A percentile compares a stretch with the other conserved stretches of the same genome.
Conservation (phyloP, 1,140 invertebrate species). For the Aporrectodea caliginosa region DNA sequence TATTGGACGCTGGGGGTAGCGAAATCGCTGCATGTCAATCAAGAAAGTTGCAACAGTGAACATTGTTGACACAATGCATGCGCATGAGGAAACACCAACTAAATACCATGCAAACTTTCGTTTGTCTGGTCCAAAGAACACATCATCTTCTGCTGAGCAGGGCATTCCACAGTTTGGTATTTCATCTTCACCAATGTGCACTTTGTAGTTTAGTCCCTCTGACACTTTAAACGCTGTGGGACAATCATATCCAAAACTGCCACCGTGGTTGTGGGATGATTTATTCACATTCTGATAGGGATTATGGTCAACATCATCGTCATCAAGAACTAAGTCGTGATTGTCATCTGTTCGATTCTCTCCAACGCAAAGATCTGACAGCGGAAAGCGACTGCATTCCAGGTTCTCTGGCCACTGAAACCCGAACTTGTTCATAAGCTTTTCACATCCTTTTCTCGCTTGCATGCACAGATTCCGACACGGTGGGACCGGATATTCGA, state of each 20-base stretch:
- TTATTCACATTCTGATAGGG: background rate
- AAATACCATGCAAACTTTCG: slow-evolving; percentile 78
- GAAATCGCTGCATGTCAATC: slow-evolving; percentile 74
- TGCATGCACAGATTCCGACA: slow-evolving; percentile 67
- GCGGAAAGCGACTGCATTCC: slow-evolving; percentile 85
- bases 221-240: background rate
- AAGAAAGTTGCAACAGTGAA: slow-evolving; percentile 58
- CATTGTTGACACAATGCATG: slow-evolving; percentile 82
- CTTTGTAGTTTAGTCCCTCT: slow-evolving; percentile 63
- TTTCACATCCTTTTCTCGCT: slow-evolving; percentile 71
- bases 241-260: slow-evolving; percentile 2
- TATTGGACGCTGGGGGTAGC: slow-evolving; percentile 95
- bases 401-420: slow-evolving; percentile 90
- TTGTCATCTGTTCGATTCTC: slow-evolving; percentile 3
- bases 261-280: background rate
- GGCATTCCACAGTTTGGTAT: slow-evolving; percentile 80
- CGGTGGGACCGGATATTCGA: slow-evolving; percentile 83
- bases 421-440: slow-evolving; percentile 85
- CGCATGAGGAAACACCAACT: slow-evolving; percentile 87
- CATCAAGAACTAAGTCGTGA: background rate
- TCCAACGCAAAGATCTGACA: slow-evolving; percentile 39
- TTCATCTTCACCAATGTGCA: slow-evolving; percentile 57
- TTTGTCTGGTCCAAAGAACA: slow-evolving; percentile 75
- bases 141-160: slow-evolving; percentile 63
- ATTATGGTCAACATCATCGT: slow-evolving; percentile 1